Conservation (phyloP, 1,140 invertebrate species). For the Drosophila baimaii region DNA sequence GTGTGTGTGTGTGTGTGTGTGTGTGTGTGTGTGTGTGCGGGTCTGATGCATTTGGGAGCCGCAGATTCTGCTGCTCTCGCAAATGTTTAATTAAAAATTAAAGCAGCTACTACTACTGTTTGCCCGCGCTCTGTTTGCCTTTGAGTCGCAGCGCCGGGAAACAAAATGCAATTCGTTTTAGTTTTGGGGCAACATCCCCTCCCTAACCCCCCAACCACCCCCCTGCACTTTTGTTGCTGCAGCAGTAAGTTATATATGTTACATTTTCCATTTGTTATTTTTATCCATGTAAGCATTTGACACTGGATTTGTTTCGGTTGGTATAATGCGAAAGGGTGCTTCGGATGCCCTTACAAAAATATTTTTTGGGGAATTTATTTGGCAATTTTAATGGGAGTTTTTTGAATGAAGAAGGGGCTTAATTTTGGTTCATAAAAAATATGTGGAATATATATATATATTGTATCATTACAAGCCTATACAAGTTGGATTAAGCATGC, state of each 20-base stretch:
- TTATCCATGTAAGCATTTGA: slow-evolving; percentile 22
- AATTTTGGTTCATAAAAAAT: not conserved
- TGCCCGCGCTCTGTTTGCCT: slow-evolving; percentile 45
- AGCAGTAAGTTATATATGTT: slow-evolving; percentile 17
- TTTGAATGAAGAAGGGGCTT: not conserved
- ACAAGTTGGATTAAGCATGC: too few species aligned
- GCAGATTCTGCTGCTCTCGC: slow-evolving; percentile 47
- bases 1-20: not conserved
- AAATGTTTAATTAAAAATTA: slow-evolving; percentile 79
- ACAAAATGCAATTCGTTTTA: slow-evolving; percentile 51
- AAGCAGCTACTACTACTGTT: slow-evolving; percentile 59
- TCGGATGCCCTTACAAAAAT: not conserved
- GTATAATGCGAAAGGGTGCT: not conserved
- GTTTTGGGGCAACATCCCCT: not conserved
- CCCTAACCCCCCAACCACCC: not conserved
- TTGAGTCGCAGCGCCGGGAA: slow-evolving; percentile 34
- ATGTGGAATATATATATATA: too few species aligned
- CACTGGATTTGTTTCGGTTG: not conserved
- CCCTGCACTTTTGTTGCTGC: slow-evolving; percentile 22
- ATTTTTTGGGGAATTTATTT: not conserved
- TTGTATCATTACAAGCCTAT: too few species aligned
- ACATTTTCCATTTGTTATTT: slow-evolving; percentile 25
- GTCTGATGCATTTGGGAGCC: slow-evolving; percentile 40
- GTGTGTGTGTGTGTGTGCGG: not conserved
- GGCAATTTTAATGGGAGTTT: not conserved